A percentile compares a stretch with the other conserved stretches of the same genome.
Conservation (phyloP, 2,113 vertebrate species). For the Rattus norvegicus region DNA sequence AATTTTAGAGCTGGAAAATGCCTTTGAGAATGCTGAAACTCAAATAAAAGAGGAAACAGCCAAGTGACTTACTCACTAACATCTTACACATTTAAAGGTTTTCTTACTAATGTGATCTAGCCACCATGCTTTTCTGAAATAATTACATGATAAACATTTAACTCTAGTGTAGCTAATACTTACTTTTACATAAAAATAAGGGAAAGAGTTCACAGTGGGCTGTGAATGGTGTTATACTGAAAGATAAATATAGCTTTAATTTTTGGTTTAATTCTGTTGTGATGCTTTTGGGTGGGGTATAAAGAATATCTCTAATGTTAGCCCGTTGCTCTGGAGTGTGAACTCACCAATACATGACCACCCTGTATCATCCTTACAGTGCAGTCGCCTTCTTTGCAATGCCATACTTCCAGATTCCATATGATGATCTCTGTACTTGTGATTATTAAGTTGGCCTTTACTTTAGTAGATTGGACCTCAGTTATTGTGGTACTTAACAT, state of each 20-base stretch:
- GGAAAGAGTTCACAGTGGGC: neutral
- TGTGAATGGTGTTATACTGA: neutral
- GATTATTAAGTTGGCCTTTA: neutral
- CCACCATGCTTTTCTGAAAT: slow-evolving; percentile 28
- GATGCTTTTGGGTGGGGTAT: neutral
- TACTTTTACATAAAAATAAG: slow-evolving; percentile 12
- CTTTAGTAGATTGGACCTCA: neutral
- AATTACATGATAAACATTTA: slow-evolving; percentile 24
- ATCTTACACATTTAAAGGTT: neutral
- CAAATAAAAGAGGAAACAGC: neutral
- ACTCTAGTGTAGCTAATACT: neutral
- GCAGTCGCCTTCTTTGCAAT: neutral
- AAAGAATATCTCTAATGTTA: neutral
- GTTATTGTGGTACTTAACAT: neutral
- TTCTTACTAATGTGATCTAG: neutral
- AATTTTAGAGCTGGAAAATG: slow-evolving; percentile 18
- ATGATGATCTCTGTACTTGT: neutral
- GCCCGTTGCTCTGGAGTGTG: neutral
- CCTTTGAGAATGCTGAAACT: neutral
- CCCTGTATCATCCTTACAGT: neutral
- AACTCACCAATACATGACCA: neutral
- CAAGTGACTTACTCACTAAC: neutral
- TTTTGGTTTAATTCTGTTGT: neutral
- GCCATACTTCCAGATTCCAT: neutral
- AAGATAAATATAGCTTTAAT: neutral